Base-by-base conservation (phyloP, 2,888 invertebrate species). In the Coecobrya sp. region DNA sequence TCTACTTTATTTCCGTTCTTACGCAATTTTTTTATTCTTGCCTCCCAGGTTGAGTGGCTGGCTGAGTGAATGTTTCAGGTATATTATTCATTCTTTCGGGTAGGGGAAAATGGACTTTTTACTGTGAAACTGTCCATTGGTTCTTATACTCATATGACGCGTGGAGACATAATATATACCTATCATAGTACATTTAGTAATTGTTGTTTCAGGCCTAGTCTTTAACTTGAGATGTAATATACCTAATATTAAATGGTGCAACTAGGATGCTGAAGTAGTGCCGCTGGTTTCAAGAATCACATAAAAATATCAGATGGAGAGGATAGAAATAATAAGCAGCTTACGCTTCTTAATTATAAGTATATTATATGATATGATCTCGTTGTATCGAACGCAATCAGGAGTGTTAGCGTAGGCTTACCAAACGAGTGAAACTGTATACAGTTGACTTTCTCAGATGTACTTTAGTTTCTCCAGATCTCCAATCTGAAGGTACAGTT, bases 71-170 rank as follows among this genome's bases (percentile, higher is more conserved):
- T 70, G 68, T 49, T 68, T 49, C 68, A 85, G 85, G n/a, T n/a
- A n/a, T n/a, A 85, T 85, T 85, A 85, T 85, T 85, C 70, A 85
- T 85, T 85, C 70, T 85, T 45, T n/a, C 73, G 45, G 42, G 73
- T 10, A 73, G 30, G 16, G 36, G 4, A 36, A 36, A 70, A 36
- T n/a, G n/a, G 7, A 27, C 11, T 65, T 27, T 65, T 65, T 36
- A 7, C 36, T 36, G 2, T 4, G 2, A 36, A 36, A 36, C 7
- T 36, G 36, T 36, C 36, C 36, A 7, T 36, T 36, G 36, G 36
- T 36, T 4, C 36, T 36, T 2, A 7, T 36, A 36, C 36, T 36
- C 3, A 7, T 8, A 59, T 2, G 8, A 1, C 19, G 59, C 19
- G 59, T 19, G n/a, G 59, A 59, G 5, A 59, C 2, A 16, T 19